Evolutionary conservation across 2,113 vertebrate species (phyloP).

Genomic region (Phyllostomus discolor): DNA sequence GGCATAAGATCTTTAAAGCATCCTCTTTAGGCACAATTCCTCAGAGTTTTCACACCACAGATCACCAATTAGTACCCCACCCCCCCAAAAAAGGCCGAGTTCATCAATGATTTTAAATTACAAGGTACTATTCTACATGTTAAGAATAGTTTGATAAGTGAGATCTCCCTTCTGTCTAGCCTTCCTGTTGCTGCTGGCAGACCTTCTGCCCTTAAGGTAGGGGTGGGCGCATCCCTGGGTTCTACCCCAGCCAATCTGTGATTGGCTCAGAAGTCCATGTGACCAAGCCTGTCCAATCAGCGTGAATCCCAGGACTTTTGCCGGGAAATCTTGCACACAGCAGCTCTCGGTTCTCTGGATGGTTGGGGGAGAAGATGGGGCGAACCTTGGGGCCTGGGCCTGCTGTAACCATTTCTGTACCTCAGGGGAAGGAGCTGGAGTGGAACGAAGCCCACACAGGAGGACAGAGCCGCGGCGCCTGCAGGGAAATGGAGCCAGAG

Average conservation of each 20-base stretch:
- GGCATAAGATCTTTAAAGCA: neutral
- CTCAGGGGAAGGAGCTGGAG: neutral
- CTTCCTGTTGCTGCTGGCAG: fast-evolving
- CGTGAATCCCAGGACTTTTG: neutral
- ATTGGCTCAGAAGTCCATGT: neutral
- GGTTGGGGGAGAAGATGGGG: neutral
- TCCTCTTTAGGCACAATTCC: neutral
- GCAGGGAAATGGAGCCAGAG: neutral
- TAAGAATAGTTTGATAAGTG: neutral
- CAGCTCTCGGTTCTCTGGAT: neutral
- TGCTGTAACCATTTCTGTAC: neutral
- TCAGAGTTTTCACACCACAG: neutral
- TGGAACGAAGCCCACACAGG: neutral
- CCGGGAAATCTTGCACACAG: neutral
- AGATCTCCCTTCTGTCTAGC: neutral
- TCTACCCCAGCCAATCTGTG: neutral
- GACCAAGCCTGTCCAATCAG: neutral
- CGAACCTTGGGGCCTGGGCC: neutral
- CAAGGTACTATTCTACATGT: neutral
- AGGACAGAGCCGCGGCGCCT: slow-evolving; percentile 31
- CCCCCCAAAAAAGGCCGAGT: neutral
- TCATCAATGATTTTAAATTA: neutral
- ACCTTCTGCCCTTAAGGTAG: neutral
- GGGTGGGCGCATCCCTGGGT: neutral
- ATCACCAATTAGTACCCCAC: neutral